Evolutionary conservation across 2,113 vertebrate species (phyloP).

Genomic region (Corythornis madagascariensis): DNA sequence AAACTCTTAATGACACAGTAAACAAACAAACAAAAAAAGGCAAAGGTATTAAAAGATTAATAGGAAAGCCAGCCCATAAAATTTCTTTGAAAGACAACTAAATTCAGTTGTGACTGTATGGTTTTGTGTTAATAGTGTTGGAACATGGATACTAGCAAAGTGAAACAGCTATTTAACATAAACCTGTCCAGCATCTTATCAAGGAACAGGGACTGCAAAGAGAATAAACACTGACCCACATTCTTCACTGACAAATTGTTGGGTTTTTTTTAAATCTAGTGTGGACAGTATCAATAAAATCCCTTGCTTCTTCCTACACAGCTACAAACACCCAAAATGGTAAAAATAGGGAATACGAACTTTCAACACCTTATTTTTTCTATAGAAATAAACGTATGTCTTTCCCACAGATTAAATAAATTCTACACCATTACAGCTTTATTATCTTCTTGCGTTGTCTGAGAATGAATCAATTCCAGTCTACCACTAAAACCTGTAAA

Average conservation of each 20-base stretch:
- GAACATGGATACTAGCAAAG: not conserved
- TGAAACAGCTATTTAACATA: not conserved
- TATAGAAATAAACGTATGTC: not conserved
- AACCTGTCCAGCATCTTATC: not conserved
- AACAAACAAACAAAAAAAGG: not conserved
- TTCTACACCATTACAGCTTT: not conserved
- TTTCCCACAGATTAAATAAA: not conserved
- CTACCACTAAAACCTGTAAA: not conserved
- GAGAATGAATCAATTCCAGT: not conserved
- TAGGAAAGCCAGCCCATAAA: not conserved
- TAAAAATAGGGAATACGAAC: not conserved
- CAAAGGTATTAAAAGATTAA: not conserved
- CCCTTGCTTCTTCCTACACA: not conserved
- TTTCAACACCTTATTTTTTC: not conserved
- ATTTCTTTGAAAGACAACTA: not conserved
- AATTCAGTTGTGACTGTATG: fast-evolving
- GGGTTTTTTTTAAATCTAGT: not conserved
- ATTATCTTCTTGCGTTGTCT: not conserved
- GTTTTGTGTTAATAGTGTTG: not conserved
- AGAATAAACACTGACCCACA: not conserved
- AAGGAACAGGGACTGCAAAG: not conserved
- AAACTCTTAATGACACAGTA: fast-evolving
- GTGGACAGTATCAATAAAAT: fast-evolving
- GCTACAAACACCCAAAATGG: not conserved
- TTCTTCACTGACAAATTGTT: not conserved